A percentile compares a stretch with the other conserved stretches of the same genome.
Evolutionary conservation across 2,888 invertebrate genomes (phyloP).

Genomic region (Polietes domitor): DNA sequence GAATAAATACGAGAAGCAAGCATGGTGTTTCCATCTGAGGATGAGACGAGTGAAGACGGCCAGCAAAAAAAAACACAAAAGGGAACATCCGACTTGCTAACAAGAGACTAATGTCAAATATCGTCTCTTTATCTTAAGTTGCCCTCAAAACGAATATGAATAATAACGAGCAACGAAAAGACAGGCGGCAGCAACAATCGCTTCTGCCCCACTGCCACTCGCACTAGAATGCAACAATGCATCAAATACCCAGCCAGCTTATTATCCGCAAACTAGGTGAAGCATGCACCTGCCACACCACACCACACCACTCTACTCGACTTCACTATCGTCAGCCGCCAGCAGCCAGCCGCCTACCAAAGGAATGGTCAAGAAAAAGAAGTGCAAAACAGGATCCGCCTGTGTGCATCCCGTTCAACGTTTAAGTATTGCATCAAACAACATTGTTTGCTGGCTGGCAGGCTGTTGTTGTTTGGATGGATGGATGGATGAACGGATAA

Average conservation of each 20-base stretch:
- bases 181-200: conserved; percentile 34
- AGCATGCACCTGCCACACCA: conserved; percentile 54
- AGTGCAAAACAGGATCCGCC: conserved; percentile 62
- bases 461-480: not conserved
- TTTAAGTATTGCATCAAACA: conserved; percentile 27
- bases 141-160: conserved; percentile 50
- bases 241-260: conserved; percentile 37
- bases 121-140: conserved; percentile 52
- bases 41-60: not conserved
- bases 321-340: too few relatives aligned
- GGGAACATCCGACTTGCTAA: conserved; percentile 58
- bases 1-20: conserved; percentile 52
- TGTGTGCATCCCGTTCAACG: conserved; percentile 14
- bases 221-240: conserved; percentile 56
- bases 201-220: conserved; percentile 51
- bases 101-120: conserved; percentile 48
- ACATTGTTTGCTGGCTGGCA: conserved; percentile 19
- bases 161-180: conserved; percentile 4
- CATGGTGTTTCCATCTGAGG: not conserved
- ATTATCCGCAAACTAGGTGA: conserved; percentile 62
- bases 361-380: not conserved
- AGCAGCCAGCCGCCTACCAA: not conserved
- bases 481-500: not conserved
- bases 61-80: conserved; percentile 47
- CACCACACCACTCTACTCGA: too few relatives aligned